A percentile compares a stretch with the other conserved stretches of the same genome.
Conservation (phyloP, 2,797 vertebrate genomes). For the Kryptopterus vitreolus region DNA sequence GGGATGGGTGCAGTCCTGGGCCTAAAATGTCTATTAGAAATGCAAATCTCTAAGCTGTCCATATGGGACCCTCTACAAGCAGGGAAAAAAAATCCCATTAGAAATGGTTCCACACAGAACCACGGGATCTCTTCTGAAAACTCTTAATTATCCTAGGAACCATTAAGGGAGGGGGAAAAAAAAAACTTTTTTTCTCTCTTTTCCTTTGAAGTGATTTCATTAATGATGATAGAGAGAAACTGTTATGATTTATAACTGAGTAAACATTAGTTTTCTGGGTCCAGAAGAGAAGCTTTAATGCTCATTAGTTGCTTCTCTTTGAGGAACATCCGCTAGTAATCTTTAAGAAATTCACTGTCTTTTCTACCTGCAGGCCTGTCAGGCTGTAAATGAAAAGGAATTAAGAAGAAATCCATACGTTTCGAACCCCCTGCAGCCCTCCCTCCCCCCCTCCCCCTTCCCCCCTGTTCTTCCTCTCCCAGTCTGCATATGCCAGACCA, state of each 20-base stretch:
- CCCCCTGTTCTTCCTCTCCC: constrained; percentile 38
- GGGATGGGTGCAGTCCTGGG: neutral
- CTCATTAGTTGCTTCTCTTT: constrained; percentile 68
- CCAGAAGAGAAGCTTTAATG: constrained; percentile 67
- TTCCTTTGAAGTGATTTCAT: constrained; percentile 2
- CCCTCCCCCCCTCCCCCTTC: no score
- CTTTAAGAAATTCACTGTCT: constrained; percentile 70
- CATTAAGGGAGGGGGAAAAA: no score
- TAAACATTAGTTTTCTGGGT: constrained; percentile 64
- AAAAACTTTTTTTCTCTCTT: neutral
- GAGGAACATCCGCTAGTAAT: constrained; percentile 77
- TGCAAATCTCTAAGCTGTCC: neutral
- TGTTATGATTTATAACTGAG: constrained; percentile 55
- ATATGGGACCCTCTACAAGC: neutral
- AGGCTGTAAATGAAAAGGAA: constrained; percentile 76
- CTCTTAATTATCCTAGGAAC: neutral
- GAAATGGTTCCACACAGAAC: neutral
- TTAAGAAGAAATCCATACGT: constrained; percentile 78
- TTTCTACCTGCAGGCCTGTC: constrained; percentile 74
- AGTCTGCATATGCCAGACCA: constrained; percentile 57
- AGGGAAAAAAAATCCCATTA: neutral
- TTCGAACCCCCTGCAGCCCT: constrained; percentile 55
- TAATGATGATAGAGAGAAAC: neutral
- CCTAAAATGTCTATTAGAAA: neutral
- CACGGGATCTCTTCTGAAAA: neutral